Evolutionary conservation across 2,888 invertebrate genomes (phyloP), one percentile per base, ranked within the genome.

Genomic region (Habroteleia sp.): DNA sequence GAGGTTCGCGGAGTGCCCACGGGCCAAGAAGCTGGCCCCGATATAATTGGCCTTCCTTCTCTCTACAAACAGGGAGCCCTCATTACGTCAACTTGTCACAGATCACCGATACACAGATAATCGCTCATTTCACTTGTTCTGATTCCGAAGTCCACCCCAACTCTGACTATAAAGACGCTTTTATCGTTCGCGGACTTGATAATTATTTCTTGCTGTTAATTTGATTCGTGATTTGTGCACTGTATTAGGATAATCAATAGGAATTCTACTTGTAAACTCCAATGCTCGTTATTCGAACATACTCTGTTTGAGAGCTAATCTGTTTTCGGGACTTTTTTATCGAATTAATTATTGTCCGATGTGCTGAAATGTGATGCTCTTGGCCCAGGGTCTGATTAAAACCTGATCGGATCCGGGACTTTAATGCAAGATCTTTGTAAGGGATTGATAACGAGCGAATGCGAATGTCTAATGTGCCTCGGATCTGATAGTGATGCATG

Each of bases 51-150:
- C 44, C 44, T 65, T 78, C 77, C 79, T 73, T 77, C 78, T 78
- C 44, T 76, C 74, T 72, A 44, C 81, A 80, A 80, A 81, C 80
- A 80, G 80, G 80, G 78, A 80, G 80, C 79, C 83, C 83, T 84
- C 84, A 83, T 84, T 83, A 84, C 83, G 82, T 83, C 82, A 84
- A 84, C 83, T 84, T 83, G 83, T 83, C 84, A 83, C 81, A 82
- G 84, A 83, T 84, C 81, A 79, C 81, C 78, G 84, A 84, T 83
- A 82, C 81, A 81, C 76, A 80, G 82, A 82, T 83, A 82, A 79
- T 77, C 79, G 71, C 77, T 79, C 76, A 41, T 52, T 78, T 75
- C 42, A 50, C 76, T 76, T 63, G 56, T 39, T 35, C 54, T 48
- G 56, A 23, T 10, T 27, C 48, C 20, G 27, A 6, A n/a, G 8